Base-by-base conservation (phyloP, 1,140 invertebrate species). In the Halesus radiatus region DNA sequence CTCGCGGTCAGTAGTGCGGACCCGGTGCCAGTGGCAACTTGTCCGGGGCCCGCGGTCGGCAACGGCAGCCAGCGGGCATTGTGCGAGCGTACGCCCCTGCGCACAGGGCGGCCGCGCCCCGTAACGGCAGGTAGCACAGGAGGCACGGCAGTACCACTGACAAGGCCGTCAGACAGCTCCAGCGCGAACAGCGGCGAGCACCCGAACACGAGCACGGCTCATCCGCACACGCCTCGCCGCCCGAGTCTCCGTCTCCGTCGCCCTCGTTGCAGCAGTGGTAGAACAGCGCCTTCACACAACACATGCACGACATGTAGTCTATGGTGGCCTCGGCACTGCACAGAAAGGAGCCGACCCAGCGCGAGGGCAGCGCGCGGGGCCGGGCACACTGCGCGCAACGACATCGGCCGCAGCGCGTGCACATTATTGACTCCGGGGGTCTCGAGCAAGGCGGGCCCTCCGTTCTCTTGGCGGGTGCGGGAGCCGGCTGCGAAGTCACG, bases 231-330 rank as follows among this genome's bases (percentile, higher is more conserved):
- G 91, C 89, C 70, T 91, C 92, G 16, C 88, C 88, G 79, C 94
- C 93, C 79, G 92, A 92, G 84, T 95, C 94, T 81, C 91, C 90
- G 81, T 91, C 91, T 84, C 93, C 92, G 85, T 94, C 93, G 26
- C 53, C 72, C 54, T 58, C 72, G 53, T 54, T 53, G 80, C 93
- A 93, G 88, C 96, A 98, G 87, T 98, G 97, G 88, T 98, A 98
- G 88, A 98, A 97, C 37, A 97, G 86, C 56, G 94, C 96, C 87
- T 98, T 97, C 83, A 97, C 96, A 88, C 96, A 98, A 90, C 97
- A 98, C 88, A 98, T 92, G 87, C 97, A 98, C 78, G 96, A 96
- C 70, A 94, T 94, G 87, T 96, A 95, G 89, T 98, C 96, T 80
- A 98, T 92, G 82, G 93, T 92, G 78, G 95, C 93, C 86, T 97